A percentile compares a stretch with the other conserved stretches of the same genome.
Conservation (phyloP, 2,888 invertebrate species). For the Nysson spinosus region DNA sequence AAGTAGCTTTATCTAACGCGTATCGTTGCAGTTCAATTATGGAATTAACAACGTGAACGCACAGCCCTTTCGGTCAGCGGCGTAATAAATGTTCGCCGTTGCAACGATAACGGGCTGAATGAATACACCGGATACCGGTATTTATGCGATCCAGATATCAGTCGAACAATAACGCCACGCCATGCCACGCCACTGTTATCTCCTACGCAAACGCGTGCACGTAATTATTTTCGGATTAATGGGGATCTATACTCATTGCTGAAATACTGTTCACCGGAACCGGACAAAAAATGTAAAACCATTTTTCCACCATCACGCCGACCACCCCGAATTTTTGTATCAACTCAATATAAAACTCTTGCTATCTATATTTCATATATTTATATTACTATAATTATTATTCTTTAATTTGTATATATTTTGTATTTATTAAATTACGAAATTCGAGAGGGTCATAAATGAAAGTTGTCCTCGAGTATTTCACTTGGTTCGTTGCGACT, state of each 20-base stretch:
- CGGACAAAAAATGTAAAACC: conserved; percentile 8
- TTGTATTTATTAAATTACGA: too few species aligned
- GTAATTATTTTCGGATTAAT: conserved; percentile 63
- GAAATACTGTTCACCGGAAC: conserved; percentile 39
- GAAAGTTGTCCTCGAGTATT: too few species aligned
- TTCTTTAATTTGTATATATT: too few species aligned
- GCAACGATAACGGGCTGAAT: conserved; percentile 60
- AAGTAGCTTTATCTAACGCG: conserved; percentile 24
- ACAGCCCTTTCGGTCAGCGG: conserved; percentile 52
- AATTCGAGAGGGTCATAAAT: too few species aligned
- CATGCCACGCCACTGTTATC: conserved; percentile 51
- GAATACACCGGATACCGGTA: conserved; percentile 63
- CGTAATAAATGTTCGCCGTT: conserved; percentile 56
- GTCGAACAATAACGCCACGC: conserved; percentile 61
- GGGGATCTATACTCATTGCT: conserved; percentile 32
- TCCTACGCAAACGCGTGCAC: conserved; percentile 44
- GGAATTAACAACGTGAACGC: conserved; percentile 59
- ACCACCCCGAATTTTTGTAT: too few species aligned
- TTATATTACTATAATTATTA: too few species aligned
- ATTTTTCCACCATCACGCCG: too few species aligned
- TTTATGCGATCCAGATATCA: conserved; percentile 65
- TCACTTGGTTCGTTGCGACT: too few species aligned
- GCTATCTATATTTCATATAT: too few species aligned
- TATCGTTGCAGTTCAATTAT: conserved; percentile 58
- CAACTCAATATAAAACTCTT: too few species aligned